Percentiles rank a stretch among this genome's conserved stretches.
These are phyloP conservation scores for Bimastos eiseni DNA, from an alignment of 2,888 invertebrate genomes.

Conservation along the genomic window DNA sequence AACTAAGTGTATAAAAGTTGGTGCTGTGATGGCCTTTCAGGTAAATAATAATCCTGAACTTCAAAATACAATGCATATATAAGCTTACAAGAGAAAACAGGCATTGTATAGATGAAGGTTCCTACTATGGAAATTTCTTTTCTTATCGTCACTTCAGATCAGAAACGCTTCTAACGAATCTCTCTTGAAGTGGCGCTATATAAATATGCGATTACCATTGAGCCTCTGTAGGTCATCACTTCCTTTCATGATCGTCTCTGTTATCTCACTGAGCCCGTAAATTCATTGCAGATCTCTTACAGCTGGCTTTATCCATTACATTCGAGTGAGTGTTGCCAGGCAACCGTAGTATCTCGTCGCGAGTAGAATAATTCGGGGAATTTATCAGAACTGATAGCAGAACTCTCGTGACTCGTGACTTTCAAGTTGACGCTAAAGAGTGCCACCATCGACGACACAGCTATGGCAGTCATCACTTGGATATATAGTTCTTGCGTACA, in stretches of 20 bases:
- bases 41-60: too few species aligned
- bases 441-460: not conserved
- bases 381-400: not conserved
- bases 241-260: not conserved
- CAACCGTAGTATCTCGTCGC: not conserved
- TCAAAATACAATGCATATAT: not conserved
- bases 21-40: too few species aligned
- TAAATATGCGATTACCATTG: not conserved
- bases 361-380: not conserved
- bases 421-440: not conserved
- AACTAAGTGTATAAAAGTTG: too few species aligned
- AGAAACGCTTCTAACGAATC: not conserved
- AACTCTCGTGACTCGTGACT: not conserved
- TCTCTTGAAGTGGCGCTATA: slow-evolving; percentile 4
- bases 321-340: not conserved
- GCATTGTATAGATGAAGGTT: not conserved
- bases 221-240: not conserved
- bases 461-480: not conserved
- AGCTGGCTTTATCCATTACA: not conserved
- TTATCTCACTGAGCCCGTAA: not conserved
- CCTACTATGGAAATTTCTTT: not conserved
- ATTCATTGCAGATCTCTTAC: not conserved
- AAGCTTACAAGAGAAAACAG: too few species aligned
- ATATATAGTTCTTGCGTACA: not conserved
- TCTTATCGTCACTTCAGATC: not conserved